phyloP scores from a whole-genome alignment of 2,888 invertebrate species.

The Drosophila histrio region DNA sequence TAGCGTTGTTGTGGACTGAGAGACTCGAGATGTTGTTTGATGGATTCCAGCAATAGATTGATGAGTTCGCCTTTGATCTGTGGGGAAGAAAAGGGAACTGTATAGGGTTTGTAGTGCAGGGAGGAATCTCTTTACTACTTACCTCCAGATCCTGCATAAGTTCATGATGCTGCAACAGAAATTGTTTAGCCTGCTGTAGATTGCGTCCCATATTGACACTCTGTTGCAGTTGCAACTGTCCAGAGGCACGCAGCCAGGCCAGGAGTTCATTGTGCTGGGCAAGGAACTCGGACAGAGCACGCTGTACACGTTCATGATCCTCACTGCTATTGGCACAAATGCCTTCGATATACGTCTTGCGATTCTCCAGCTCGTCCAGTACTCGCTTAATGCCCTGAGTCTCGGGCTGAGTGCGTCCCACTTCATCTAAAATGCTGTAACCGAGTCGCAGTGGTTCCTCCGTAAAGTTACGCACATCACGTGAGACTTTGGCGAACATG shows the following conservation, averaged over 20 bases:
- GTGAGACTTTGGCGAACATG: conserved; percentile 88
- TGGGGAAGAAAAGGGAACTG: conserved; percentile 53
- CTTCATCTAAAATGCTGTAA: conserved; percentile 88
- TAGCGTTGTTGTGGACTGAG: conserved; percentile 87
- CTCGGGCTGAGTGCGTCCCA: conserved; percentile 87
- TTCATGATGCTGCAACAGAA: conserved; percentile 89
- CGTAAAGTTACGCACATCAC: conserved; percentile 88
- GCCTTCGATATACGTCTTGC: conserved; percentile 87
- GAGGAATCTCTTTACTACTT: neutral
- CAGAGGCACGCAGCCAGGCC: conserved; percentile 90
- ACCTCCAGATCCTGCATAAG: conserved; percentile 90
- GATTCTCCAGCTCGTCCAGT: conserved; percentile 90
- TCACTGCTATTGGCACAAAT: conserved; percentile 88
- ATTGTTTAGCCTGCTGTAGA: conserved; percentile 88
- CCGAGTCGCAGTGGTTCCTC: conserved; percentile 89
- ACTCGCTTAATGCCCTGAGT: conserved; percentile 88
- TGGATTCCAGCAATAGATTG: conserved; percentile 87
- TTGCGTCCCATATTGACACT: conserved; percentile 91
- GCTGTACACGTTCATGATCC: conserved; percentile 88
- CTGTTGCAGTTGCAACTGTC: conserved; percentile 89
- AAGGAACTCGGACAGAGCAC: conserved; percentile 88
- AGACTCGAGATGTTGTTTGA: conserved; percentile 87
- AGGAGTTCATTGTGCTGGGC: conserved; percentile 89
- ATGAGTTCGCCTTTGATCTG: conserved; percentile 89
- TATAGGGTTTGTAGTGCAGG: no score